Base-by-base conservation (phyloP, 2,113 vertebrate genomes). In the Oreotrochilus melanogaster region DNA sequence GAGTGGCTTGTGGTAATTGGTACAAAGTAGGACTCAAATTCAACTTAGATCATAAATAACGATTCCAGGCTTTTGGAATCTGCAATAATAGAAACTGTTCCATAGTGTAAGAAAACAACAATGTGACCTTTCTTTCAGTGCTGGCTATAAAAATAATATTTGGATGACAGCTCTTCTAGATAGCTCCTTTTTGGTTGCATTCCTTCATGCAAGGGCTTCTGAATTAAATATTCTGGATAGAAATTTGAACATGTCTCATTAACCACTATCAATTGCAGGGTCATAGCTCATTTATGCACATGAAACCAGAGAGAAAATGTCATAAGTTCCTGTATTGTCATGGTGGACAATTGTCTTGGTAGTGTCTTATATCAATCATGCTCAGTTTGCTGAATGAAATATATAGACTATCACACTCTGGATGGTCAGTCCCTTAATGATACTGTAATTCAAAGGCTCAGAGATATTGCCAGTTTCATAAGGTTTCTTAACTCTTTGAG, bases 81-180 rank as follows among this genome's bases (percentile, higher is more conserved):
- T 80, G 67, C 64, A 96, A 62, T 95, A 93, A 89, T 71, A 95
- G 74, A 95, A 93, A 88, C 33, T 91, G 78, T 91, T 96, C 82
- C 95, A 85, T 89, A 88, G 74, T 86, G 81, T 88, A 94, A 95
- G 93, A 89, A 95, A 95, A 92, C 70, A 97, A 92, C 90, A 94
- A 88, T 96, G 90, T 95, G 94, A 93, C 94, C 95, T 95, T 95
- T 95, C 93, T 89, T 88, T 92, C 89, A 81, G 45, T 69, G 22
- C 58, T 91, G 1, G 6, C 62, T 93, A 86, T 92, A 95, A 96
- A 94, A 97, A 94, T 85, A 89, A 71, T 91, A 89, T 54, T 93
- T 87, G 71, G 70, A 87, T 94, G 88, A 92, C 94, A 90, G 86
- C 47, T 93, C 91, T 89, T 94, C 93, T 89, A 95, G 92, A 94